Evolutionary conservation across 2,797 vertebrate species (phyloP).

Genomic region (Hemibagrus guttatus): DNA sequence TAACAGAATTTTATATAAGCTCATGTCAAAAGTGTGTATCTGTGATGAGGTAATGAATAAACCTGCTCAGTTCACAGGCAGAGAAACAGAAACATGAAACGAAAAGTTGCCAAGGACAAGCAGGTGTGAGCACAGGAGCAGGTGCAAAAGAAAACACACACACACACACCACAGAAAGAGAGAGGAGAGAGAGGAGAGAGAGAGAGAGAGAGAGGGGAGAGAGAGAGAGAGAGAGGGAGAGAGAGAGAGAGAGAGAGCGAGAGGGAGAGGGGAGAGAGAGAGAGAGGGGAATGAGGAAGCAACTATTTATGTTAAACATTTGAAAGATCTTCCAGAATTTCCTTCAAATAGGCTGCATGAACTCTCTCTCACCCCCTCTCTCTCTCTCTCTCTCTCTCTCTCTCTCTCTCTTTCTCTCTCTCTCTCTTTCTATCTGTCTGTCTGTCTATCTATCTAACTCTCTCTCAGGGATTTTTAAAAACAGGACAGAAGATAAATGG

Average conservation of each 20-base stretch:
- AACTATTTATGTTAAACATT: slow-evolving; percentile 13
- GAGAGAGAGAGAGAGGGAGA: no score
- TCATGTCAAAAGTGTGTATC: slow-evolving; percentile 6
- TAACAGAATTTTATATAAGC: slow-evolving; percentile 18
- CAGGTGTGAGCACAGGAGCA: slow-evolving; percentile 28
- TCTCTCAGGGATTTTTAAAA: slow-evolving; percentile 26
- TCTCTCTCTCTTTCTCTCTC: background rate
- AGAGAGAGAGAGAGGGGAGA: background rate
- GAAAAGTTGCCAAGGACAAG: slow-evolving; percentile 50
- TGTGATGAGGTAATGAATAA: slow-evolving; percentile 25
- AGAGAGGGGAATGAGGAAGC: slow-evolving; percentile 61
- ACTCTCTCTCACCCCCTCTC: no score
- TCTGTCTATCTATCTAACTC: background rate
- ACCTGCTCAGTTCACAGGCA: slow-evolving; percentile 35
- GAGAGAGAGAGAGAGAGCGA: background rate
- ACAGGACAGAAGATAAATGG: slow-evolving; percentile 24
- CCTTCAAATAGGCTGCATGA: background rate
- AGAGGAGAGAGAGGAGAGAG: background rate
- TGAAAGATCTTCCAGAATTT: background rate
- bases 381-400: background rate
- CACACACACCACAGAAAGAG: background rate
- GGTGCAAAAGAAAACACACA: slow-evolving; percentile 33
- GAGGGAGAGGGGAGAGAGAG: background rate
- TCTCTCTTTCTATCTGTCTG: background rate
- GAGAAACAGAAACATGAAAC: slow-evolving; percentile 30